These are phyloP conservation scores for Cantharis lateralis DNA, from an alignment of 2,888 invertebrate genomes.

Conservation along the genomic window DNA sequence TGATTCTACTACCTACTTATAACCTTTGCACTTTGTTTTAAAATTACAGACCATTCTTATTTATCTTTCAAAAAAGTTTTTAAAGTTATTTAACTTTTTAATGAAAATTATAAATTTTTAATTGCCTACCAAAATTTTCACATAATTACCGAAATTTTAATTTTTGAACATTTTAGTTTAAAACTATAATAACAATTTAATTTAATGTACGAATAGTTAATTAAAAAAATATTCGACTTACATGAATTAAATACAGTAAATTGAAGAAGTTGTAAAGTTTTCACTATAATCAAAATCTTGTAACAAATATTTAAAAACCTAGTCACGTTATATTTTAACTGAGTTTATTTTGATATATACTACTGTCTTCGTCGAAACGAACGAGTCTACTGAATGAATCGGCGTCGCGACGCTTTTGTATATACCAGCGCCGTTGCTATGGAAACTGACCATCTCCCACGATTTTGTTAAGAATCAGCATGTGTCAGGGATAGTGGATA, in stretches of 20 bases:
- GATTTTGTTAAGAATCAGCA: conserved; percentile 26
- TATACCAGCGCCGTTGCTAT: conserved; percentile 49
- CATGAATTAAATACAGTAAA: background rate
- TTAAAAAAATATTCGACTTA: background rate
- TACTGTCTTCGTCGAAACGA: conserved; percentile 7
- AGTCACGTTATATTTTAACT: conserved; percentile 6
- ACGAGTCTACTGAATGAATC: conserved; percentile 45
- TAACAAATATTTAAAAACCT: conserved; percentile 4
- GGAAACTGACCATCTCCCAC: conserved; percentile 42
- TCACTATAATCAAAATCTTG: background rate
- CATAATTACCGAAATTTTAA: no score
- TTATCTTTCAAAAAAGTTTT: background rate
- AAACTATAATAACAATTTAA: background rate
- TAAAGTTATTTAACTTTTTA: no score
- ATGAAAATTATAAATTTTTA: no score
- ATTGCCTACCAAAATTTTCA: background rate
- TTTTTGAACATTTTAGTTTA: background rate
- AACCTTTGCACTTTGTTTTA: background rate
- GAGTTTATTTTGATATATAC: background rate
- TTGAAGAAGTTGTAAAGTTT: background rate
- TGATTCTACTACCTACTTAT: background rate
- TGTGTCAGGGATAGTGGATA: conserved; percentile 35
- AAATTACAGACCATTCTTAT: background rate
- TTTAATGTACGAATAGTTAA: background rate
- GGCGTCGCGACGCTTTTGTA: conserved; percentile 49